These are phyloP conservation scores for Vulpes vulpes DNA, from an alignment of 2,113 vertebrate genomes.

Conservation along the genomic window DNA sequence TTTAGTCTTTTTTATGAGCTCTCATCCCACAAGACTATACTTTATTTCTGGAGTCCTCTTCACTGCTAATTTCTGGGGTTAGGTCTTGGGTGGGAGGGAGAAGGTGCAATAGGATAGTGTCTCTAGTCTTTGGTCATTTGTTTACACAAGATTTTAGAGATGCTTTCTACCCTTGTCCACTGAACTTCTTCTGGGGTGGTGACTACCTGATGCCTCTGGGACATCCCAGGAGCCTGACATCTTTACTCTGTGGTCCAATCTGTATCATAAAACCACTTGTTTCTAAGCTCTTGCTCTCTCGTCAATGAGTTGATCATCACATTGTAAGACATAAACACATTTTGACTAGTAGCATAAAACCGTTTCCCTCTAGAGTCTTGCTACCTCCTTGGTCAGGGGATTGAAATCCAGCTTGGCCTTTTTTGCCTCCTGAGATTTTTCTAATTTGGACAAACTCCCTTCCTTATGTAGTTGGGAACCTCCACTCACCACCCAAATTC, in stretches of 20 bases:
- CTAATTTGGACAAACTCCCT: neutral
- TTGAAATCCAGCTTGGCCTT: neutral
- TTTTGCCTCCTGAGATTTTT: neutral
- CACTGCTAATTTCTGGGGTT: neutral
- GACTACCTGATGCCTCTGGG: neutral
- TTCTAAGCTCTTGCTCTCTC: neutral
- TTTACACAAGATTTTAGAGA: neutral
- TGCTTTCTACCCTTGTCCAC: neutral
- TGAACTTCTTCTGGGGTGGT: neutral
- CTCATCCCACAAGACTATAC: too few species aligned
- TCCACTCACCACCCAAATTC: neutral
- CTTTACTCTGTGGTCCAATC: neutral
- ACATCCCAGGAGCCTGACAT: neutral
- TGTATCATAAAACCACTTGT: neutral
- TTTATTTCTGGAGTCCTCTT: neutral
- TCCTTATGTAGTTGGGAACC: neutral
- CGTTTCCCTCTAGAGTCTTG: neutral
- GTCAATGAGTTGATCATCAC: neutral
- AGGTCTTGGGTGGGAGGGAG: too few species aligned
- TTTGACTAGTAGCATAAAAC: neutral
- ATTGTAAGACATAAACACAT: neutral
- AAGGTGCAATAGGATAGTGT: fast-evolving
- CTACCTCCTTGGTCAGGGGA: neutral
- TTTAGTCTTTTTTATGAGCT: neutral
- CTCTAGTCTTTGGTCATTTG: neutral